These are phyloP conservation scores for Onthophagus taurus DNA, from an alignment of 1,140 invertebrate genomes.

Conservation along the genomic window DNA sequence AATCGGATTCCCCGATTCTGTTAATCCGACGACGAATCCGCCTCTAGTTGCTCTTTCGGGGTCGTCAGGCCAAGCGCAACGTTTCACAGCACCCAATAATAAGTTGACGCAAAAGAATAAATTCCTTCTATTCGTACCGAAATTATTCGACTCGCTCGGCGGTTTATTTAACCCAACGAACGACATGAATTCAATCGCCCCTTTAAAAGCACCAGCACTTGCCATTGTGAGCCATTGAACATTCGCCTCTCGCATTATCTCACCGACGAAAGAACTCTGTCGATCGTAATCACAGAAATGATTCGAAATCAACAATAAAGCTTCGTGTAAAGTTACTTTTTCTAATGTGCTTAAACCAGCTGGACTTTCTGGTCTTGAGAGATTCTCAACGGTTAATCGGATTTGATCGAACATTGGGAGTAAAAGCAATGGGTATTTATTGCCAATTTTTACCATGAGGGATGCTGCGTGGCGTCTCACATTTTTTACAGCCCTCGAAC, in stretches of 20 bases:
- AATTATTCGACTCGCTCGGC: constrained; percentile 45
- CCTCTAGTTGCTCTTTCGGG: constrained; percentile 67
- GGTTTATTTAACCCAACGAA: constrained; percentile 68
- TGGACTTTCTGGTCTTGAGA: constrained; percentile 48
- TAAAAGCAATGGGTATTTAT: constrained; percentile 72
- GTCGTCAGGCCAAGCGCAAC: constrained; percentile 74
- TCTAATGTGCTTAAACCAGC: constrained; percentile 74
- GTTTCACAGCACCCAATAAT: constrained; percentile 72
- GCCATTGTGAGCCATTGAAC: constrained; percentile 52
- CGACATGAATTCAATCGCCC: constrained; percentile 58
- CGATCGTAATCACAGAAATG: constrained; percentile 81
- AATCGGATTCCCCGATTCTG: constrained; percentile 49
- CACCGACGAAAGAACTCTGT: constrained; percentile 72
- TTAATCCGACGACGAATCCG: constrained; percentile 68
- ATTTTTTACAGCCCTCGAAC: constrained; percentile 69
- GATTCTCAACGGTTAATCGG: constrained; percentile 57
- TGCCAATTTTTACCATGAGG: constrained; percentile 78
- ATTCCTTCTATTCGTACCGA: constrained; percentile 49
- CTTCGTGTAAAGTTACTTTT: constrained; percentile 68
- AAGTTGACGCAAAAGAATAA: constrained; percentile 62
- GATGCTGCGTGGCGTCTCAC: constrained; percentile 80
- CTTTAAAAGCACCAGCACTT: constrained; percentile 44
- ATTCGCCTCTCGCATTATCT: constrained; percentile 57
- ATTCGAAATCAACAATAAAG: constrained; percentile 73
- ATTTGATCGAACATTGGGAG: constrained; percentile 82